These are phyloP conservation scores for Crotalus horridus DNA, from an alignment of 2,113 vertebrate genomes.

Conservation along the genomic window DNA sequence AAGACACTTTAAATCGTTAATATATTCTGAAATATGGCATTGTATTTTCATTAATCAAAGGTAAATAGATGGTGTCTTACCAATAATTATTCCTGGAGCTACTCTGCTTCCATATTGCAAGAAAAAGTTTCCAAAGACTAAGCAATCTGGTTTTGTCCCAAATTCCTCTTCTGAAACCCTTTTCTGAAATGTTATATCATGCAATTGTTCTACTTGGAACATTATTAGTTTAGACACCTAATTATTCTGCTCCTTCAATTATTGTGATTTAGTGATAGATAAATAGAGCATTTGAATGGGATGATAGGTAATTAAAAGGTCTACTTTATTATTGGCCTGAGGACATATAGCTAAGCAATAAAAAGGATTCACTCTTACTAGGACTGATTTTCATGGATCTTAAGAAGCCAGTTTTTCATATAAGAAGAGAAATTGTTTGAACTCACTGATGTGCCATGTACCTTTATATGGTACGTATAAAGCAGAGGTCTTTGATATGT, in stretches of 20 bases:
- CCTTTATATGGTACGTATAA: neutral
- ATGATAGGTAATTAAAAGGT: slow-evolving; percentile 31
- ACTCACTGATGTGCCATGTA: neutral
- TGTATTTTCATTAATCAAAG: neutral
- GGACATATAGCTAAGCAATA: slow-evolving; percentile 37
- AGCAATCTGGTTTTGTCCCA: neutral
- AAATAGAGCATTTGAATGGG: slow-evolving; percentile 40
- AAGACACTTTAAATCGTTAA: neutral
- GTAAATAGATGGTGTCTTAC: neutral
- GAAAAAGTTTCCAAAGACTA: neutral
- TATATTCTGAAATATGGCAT: neutral
- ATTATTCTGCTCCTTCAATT: slow-evolving; percentile 6
- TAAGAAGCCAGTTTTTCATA: neutral
- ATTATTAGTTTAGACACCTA: slow-evolving; percentile 34
- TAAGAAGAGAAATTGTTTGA: neutral
- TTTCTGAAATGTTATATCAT: slow-evolving; percentile 1
- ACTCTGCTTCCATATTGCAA: neutral
- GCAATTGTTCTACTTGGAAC: neutral
- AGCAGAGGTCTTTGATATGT: neutral
- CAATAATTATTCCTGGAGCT: neutral
- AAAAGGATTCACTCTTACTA: slow-evolving; percentile 12
- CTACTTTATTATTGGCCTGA: slow-evolving; percentile 39
- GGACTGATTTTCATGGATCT: slow-evolving; percentile 7
- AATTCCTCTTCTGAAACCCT: neutral
- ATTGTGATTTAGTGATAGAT: slow-evolving; percentile 25